These are phyloP conservation scores for Trachelipus rathkii DNA, from an alignment of 1,140 invertebrate genomes.

Conservation along the genomic window DNA sequence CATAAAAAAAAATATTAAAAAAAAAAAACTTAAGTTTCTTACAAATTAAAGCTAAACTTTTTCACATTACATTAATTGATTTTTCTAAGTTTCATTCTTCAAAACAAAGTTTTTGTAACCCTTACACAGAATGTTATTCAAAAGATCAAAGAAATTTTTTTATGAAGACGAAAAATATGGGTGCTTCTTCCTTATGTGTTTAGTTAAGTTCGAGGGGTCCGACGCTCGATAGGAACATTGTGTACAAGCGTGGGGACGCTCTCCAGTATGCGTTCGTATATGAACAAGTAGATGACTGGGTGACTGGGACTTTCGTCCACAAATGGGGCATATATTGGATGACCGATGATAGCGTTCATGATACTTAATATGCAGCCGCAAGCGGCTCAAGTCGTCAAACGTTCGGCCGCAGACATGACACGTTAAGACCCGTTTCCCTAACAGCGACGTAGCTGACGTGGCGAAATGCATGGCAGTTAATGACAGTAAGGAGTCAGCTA, in stretches of 20 bases:
- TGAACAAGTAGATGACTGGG: conserved; percentile 53
- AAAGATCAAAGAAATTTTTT: neutral
- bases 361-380: conserved; percentile 26
- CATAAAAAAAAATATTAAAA: no score
- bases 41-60: no score
- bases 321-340: conserved; percentile 25
- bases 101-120: neutral
- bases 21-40: no score
- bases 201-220: conserved; percentile 26
- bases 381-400: conserved; percentile 24
- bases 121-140: neutral
- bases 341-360: conserved; percentile 22
- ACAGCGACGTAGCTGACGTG: no score
- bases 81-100: no score
- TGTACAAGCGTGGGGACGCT: conserved; percentile 48
- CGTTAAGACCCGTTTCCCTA: conserved; percentile 1
- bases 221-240: conserved; percentile 26
- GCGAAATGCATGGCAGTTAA: neutral
- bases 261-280: conserved; percentile 52
- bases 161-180: neutral
- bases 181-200: conserved; percentile 23
- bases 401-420: conserved; percentile 20
- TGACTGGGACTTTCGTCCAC: conserved; percentile 25
- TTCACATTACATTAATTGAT: no score
- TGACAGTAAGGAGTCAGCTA: neutral